phyloP scores from a whole-genome alignment of 1,140 invertebrate genomes.

The Diabrotica undecimpunctata region DNA sequence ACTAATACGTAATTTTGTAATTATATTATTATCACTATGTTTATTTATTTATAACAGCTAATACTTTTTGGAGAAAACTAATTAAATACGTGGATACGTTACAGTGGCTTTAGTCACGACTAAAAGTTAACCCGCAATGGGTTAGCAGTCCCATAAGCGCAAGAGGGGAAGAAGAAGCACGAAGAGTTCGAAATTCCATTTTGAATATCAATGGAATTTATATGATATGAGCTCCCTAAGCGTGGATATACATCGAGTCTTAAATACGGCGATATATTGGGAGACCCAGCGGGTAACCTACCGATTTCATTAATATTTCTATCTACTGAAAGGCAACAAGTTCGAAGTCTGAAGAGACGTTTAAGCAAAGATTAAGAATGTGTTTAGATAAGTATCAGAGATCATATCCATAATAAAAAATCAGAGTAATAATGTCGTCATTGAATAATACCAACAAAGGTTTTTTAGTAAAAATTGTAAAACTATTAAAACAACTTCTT shows the following conservation, averaged over 20 bases:
- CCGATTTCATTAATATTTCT: background rate
- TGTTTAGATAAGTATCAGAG: too few relatives aligned
- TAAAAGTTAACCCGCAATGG: background rate
- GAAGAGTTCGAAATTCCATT: background rate
- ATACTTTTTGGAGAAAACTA: too few relatives aligned
- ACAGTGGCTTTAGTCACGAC: background rate
- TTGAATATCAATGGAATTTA: constrained; percentile 3
- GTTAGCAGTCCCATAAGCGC: background rate
- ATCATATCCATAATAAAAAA: too few relatives aligned
- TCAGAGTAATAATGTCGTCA: too few relatives aligned
- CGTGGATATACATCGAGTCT: constrained; percentile 1
- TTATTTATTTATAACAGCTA: too few relatives aligned
- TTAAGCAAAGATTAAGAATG: background rate
- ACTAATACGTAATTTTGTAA: too few relatives aligned
- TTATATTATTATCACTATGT: too few relatives aligned
- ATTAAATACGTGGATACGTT: background rate
- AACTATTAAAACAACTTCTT: too few relatives aligned
- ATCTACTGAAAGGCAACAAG: background rate
- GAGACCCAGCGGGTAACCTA: background rate
- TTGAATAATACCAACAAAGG: too few relatives aligned
- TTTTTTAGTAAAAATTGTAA: too few relatives aligned
- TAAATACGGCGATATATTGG: constrained; percentile 2
- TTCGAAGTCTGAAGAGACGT: background rate
- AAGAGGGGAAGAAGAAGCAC: background rate
- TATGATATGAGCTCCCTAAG: constrained; percentile 2